These are phyloP conservation scores for Peromyscus attwateri DNA, from an alignment of 2,797 vertebrate genomes.

Conservation along the genomic window DNA sequence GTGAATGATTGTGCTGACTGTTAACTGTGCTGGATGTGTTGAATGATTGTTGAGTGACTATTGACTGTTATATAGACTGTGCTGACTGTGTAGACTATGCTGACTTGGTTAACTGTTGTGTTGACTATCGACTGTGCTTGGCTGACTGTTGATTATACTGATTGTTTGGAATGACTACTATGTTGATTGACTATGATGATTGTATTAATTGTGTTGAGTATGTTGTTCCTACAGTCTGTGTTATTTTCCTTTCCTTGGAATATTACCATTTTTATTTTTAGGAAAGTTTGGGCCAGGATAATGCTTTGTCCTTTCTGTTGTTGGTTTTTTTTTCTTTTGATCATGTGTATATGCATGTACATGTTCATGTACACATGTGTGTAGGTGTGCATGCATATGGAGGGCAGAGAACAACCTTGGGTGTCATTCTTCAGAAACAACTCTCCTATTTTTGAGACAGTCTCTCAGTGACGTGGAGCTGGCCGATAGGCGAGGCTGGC, in stretches of 20 bases:
- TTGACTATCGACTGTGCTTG: background rate
- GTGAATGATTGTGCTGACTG: background rate
- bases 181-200: background rate
- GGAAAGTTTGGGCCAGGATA: background rate
- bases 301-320: background rate
- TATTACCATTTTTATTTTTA: background rate
- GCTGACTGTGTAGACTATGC: background rate
- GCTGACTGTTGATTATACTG: background rate
- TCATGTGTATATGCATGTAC: background rate
- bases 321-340: background rate
- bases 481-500: background rate
- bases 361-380: background rate
- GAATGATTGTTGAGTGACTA: background rate
- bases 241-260: background rate
- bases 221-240: background rate
- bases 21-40: background rate
- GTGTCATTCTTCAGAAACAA: background rate
- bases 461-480: background rate
- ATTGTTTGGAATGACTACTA: background rate
- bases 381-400: background rate
- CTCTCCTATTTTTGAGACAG: background rate
- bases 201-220: background rate
- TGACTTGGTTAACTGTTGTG: background rate
- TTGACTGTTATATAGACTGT: background rate
- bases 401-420: background rate